Evolutionary conservation across 2,113 vertebrate genomes (phyloP).

Genomic region (Sinocyclocheilus rhinocerous): DNA sequence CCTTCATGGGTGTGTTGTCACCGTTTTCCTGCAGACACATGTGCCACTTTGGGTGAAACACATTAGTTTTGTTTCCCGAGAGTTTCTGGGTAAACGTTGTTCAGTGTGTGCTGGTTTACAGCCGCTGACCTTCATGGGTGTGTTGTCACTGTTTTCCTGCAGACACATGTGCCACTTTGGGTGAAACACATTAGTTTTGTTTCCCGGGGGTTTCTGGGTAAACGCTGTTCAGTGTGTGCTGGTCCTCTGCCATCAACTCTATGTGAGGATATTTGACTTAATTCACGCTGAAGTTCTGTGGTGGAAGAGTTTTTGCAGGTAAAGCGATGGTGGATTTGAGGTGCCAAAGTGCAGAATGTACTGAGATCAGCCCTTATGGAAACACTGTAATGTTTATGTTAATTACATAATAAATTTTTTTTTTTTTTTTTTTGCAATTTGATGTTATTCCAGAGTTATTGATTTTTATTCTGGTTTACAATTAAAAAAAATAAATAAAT

Average conservation of each 20-base stretch:
- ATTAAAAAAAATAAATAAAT: too few relatives aligned
- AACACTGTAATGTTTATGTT: background rate
- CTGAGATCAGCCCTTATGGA: background rate
- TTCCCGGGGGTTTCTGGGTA: slow-evolving; percentile 14
- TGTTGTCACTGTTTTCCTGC: background rate
- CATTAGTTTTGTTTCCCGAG: slow-evolving; percentile 17
- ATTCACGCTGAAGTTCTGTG: background rate
- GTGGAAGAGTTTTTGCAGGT: background rate
- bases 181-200: slow-evolving; percentile 1
- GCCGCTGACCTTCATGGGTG: slow-evolving; percentile 35
- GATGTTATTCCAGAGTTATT: background rate
- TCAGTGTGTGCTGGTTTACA: too few relatives aligned
- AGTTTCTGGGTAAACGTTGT: slow-evolving; percentile 8
- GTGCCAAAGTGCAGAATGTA: background rate
- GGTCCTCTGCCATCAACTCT: background rate
- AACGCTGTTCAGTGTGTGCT: background rate
- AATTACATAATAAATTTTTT: too few relatives aligned
- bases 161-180: slow-evolving; percentile 1
- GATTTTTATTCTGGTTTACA: background rate
- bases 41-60: background rate
- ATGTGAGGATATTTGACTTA: background rate
- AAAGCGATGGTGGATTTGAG: background rate
- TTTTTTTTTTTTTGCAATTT: too few relatives aligned
- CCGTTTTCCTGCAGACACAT: background rate
- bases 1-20: slow-evolving; percentile 23